These are phyloP conservation scores for Unio pictorum DNA, from an alignment of 2,888 invertebrate genomes.

Conservation along the genomic window DNA sequence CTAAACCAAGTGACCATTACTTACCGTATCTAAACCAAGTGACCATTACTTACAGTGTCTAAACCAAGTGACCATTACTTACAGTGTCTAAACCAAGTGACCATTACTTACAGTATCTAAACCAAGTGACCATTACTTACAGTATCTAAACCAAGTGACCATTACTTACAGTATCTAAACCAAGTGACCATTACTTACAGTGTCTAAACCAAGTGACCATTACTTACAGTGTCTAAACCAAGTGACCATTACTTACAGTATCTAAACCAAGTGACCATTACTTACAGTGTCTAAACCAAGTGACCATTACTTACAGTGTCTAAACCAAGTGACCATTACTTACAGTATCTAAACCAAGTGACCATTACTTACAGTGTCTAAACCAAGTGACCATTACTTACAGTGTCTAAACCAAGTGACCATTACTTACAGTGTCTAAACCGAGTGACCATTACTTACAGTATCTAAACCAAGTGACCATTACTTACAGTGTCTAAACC, in stretches of 20 bases:
- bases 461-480: not conserved
- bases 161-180: not conserved
- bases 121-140: not conserved
- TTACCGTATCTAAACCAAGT: not conserved
- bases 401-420: not conserved
- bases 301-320: constrained; percentile 77
- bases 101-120: too few relatives aligned
- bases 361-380: not conserved
- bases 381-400: not conserved
- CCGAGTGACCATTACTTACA: not conserved
- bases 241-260: constrained; percentile 1
- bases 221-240: not conserved
- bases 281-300: too few relatives aligned
- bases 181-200: not conserved
- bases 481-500: not conserved
- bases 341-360: too few relatives aligned
- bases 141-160: not conserved
- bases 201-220: not conserved
- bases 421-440: not conserved
- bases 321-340: constrained; percentile 78
- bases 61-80: constrained; percentile 39
- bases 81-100: constrained; percentile 85
- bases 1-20: constrained; percentile 2
- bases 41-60: too few relatives aligned
- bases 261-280: not conserved